Evolutionary conservation across 1,140 invertebrate genomes (phyloP), one percentile per base, ranked within the genome.

Genomic region (Zophobas morio): DNA sequence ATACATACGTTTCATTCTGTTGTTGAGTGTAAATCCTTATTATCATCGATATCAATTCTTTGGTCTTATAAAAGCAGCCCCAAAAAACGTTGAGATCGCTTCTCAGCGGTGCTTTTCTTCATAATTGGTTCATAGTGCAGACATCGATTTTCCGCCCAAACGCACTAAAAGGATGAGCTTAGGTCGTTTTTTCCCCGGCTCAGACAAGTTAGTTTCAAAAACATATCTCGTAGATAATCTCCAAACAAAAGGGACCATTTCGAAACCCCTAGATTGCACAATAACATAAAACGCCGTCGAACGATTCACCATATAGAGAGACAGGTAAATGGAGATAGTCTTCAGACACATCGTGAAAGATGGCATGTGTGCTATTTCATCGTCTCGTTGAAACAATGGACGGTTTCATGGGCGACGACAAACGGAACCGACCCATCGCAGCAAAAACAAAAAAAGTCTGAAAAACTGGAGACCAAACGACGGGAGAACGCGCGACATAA

Each of bases 401-500:
- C 54, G 54, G 54, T 57, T 35, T 35, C 32, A 57, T 35, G 60
- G 60, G 60, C 60, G 60, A 66, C 60, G 60, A 66, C 60, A 66
- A 66, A 66, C 60, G 60, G 8, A 66, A 66, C 60, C 60, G 60
- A 60, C 56, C 56, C 35, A 60, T 39, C 53, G 8, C 53, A 34
- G 32, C 56, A 8, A 35, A 60, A 60, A 60, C 35, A 35, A 56
- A 56, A 42, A 39, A 66, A 35, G 66, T 42, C 8, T 20, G 60
- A 53, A 78, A 42, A 47, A 75, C 60, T 42, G 40, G n/a, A 72
- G 47, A 57, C 37, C n/a, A 46, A 77, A 77, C 37, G 70, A 57
- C 74, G 46, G 71, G 75, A 71, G 39, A 70, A 73, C 76, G 79
- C 73, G 76, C 73, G 79, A 80, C 70, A 80, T 80, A 80, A 80